Evolutionary conservation across 2,797 vertebrate species (phyloP).

Genomic region (Poeciliopsis gracilis): DNA sequence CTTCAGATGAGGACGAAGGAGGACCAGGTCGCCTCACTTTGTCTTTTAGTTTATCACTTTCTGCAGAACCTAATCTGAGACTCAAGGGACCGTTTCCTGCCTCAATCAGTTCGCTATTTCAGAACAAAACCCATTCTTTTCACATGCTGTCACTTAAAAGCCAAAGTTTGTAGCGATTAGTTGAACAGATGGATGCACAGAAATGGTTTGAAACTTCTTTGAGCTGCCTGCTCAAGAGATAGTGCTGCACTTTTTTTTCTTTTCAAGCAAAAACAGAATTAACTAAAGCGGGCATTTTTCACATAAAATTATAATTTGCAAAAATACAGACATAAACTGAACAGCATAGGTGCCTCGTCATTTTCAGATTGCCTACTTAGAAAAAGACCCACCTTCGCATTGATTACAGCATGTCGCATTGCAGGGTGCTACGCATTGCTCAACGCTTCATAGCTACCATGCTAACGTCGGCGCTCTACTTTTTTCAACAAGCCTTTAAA

Average conservation of each 20-base stretch:
- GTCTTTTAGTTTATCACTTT: constrained; percentile 68
- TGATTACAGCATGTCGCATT: constrained; percentile 48
- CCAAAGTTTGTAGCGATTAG: constrained; percentile 25
- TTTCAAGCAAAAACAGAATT: constrained; percentile 20
- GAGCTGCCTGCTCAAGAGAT: constrained; percentile 16
- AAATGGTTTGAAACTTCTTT: constrained; percentile 41
- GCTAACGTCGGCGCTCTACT: constrained; percentile 38
- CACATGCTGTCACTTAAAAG: constrained; percentile 19
- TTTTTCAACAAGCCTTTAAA: constrained; percentile 53
- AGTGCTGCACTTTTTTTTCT: constrained; percentile 12
- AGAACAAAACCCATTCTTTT: constrained; percentile 13
- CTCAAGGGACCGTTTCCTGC: constrained; percentile 45
- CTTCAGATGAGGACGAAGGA: constrained; percentile 68
- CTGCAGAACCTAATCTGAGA: constrained; percentile 49
- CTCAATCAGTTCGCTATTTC: constrained; percentile 28
- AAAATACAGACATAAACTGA: constrained; percentile 15
- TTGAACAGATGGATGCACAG: constrained; percentile 21
- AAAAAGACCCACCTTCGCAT: constrained; percentile 34
- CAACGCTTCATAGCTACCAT: constrained; percentile 38
- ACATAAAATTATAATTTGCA: constrained; percentile 2
- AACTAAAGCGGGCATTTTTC: constrained; percentile 18
- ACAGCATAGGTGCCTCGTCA: constrained; percentile 18
- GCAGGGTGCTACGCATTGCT: constrained; percentile 44
- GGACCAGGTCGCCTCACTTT: constrained; percentile 62
- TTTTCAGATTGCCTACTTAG: constrained; percentile 30